Conservation (phyloP, 2,888 invertebrate genomes). For the Stenurella melanura region DNA sequence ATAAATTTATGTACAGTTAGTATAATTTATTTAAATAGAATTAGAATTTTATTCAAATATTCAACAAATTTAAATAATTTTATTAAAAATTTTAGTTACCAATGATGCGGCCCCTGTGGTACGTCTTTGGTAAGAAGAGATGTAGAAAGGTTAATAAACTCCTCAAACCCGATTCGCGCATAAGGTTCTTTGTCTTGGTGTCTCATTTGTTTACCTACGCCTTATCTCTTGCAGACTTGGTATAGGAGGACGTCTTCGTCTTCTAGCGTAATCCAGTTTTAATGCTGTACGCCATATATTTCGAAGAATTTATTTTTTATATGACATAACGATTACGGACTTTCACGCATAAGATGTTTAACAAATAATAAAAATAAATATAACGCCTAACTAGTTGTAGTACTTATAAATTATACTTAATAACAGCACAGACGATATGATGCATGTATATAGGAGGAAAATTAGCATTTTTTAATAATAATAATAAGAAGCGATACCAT, state of each 20-base stretch:
- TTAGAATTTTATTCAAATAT: not conserved
- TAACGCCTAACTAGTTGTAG: slow-evolving; percentile 24
- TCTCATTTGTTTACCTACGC: slow-evolving; percentile 46
- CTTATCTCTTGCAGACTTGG: slow-evolving; percentile 30
- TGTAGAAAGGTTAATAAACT: slow-evolving; percentile 45
- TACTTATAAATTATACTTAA: slow-evolving; percentile 18
- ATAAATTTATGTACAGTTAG: too few species aligned
- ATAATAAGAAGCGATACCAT: not conserved
- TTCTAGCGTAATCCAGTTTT: slow-evolving; percentile 28
- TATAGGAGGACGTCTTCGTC: slow-evolving; percentile 12
- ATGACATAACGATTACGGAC: not conserved
- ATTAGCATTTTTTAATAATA: not conserved
- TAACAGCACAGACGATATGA: slow-evolving; percentile 13
- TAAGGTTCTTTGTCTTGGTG: slow-evolving; percentile 47
- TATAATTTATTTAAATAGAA: too few species aligned
- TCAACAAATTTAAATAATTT: not conserved
- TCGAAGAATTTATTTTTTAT: not conserved
- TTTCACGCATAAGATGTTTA: not conserved
- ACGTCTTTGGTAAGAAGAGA: slow-evolving; percentile 37
- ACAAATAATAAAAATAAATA: slow-evolving; percentile 15
- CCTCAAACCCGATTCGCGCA: slow-evolving; percentile 44
- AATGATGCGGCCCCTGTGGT: not conserved
- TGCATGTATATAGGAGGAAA: not conserved
- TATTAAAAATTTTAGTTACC: not conserved
- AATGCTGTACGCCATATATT: not conserved